Evolutionary conservation across 2,113 vertebrate genomes (phyloP).

Genomic region (Chinchilla lanigera): DNA sequence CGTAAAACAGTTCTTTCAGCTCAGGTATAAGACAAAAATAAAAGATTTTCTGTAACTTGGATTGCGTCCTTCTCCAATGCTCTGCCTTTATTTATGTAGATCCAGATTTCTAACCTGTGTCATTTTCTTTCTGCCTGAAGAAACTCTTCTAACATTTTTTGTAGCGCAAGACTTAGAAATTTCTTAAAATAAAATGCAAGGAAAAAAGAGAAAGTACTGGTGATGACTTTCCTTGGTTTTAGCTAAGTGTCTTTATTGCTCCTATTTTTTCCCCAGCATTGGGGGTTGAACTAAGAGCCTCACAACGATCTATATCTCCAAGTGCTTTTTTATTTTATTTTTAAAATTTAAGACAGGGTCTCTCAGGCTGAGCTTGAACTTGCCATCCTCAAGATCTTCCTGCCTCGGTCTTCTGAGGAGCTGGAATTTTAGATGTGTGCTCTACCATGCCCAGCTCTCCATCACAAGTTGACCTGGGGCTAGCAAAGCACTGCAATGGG

Average conservation of each 20-base stretch:
- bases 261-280: not conserved
- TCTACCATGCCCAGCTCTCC: not conserved
- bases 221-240: not conserved
- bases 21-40: not conserved
- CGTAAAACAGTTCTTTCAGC: not conserved
- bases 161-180: not conserved
- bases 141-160: not conserved
- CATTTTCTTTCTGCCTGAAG: not conserved
- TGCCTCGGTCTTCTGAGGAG: not conserved
- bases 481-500: rapidly evolving
- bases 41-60: not conserved
- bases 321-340: not conserved
- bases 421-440: not conserved
- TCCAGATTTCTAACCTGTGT: not conserved
- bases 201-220: not conserved
- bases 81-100: too few species aligned
- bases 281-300: not conserved
- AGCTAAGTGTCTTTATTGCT: not conserved
- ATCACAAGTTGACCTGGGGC: not conserved
- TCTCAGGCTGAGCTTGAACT: not conserved
- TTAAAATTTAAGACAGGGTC: not conserved
- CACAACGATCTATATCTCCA: not conserved
- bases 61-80: not conserved
- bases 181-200: not conserved
- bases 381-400: not conserved